Base-by-base conservation (phyloP, 1,140 invertebrate species). In the Zaprionus lachaisei region DNA sequence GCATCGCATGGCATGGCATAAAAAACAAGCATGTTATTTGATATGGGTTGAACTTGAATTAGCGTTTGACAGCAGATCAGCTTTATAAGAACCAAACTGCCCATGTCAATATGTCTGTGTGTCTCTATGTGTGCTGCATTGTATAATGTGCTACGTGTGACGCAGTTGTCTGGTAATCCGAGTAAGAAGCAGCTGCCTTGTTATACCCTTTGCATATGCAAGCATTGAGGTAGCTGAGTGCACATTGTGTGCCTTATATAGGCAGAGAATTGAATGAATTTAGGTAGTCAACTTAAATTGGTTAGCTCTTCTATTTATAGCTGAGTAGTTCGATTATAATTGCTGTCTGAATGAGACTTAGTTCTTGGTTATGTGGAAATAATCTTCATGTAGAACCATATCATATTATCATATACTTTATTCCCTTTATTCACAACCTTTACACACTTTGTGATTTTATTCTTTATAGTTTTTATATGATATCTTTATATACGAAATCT, bases 31-130 rank as follows among this genome's bases (percentile, higher is more conserved):
- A 70, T 85, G 85, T 85, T 85, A 89, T 89, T 85, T 82, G 86
- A 90, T 89, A 90, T 91, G 85, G 86, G 62, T 82, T 91, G 85
- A 90, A 86, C 85, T 90, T 90, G 85, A 90, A 91, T 90, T 86
- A 91, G 77, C 82, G 86, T 90, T 90, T 90, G 86, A 90, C 85
- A 90, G 85, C 86, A 79, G 75, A 75, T 90, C 72, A 65, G 82
- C 77, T 84, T 89, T 85, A 73, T 83, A 84, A 89, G 85, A 87
- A 72, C 75, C 51, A 72, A 66, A 73, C 54, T 67, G 58, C 31
- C 64, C 49, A 67, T 72, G 57, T 74, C 63, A 38, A 67, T 67
- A 62, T 14, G 15, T 57, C 12, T 72, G 17, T n/a, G 31, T 60
- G 17, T n/a, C 15, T 26, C 15, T 15, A 26, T 56, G 26, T 56